Evolutionary conservation across 1,140 invertebrate genomes (phyloP), one percentile per base, ranked within the genome.

Genomic region (Scaptodrosophila lebanonensis): DNA sequence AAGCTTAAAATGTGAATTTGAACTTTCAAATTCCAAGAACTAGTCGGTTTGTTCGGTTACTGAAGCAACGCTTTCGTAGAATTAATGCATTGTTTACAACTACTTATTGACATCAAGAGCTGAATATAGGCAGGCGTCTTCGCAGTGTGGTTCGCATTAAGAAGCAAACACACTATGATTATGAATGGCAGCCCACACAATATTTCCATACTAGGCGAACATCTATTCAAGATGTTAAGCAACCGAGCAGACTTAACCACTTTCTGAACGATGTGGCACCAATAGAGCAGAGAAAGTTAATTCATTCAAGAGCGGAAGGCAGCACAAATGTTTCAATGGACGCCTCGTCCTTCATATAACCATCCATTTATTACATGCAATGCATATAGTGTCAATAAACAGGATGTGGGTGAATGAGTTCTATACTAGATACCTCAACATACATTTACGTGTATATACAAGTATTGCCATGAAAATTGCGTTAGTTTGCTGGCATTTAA

Each of bases 151-250:
- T n/a, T n/a, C n/a, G n/a, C n/a, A n/a, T n/a, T n/a, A n/a, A n/a
- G n/a, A n/a, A n/a, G n/a, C n/a, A n/a, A n/a, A n/a, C n/a, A n/a
- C n/a, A n/a, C n/a, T n/a, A n/a, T n/a, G n/a, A n/a, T n/a, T n/a
- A n/a, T n/a, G n/a, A n/a, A n/a, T n/a, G n/a, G n/a, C n/a, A n/a
- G n/a, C n/a, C 11, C 25, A 17, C 32, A 49, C 13, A 38, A 42
- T 54, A 36, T 73, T 53, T 60, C n/a, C 70, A 56, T 25, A 51
- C 70, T 44, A 43, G 39, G 30, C 54, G 70, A 54, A 40, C 58
- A 68, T 58, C 65, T 69, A 75, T 75, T 75, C 70, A 61, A 69
- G 60, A 69, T 65, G 61, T 68, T 42, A 25, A 35, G 54, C 51
- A 53, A 48, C 69, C 47, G 38, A 51, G 51, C 32, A 43, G 54